Evolutionary conservation across 2,888 invertebrate genomes (phyloP).

Genomic region (Yponomeuta malinellus): DNA sequence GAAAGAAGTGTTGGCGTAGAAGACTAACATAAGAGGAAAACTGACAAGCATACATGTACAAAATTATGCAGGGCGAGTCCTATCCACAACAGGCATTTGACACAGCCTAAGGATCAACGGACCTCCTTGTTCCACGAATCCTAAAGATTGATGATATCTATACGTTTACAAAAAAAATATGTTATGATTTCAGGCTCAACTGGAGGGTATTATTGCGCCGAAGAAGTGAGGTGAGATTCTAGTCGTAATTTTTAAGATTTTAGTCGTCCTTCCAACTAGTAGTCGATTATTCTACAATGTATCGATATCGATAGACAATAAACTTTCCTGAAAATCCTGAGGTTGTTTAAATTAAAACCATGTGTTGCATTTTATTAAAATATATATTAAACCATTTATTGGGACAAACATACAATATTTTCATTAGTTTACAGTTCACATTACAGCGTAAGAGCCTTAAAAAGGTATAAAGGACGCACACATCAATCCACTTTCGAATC

Average conservation of each 20-base stretch:
- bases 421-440: slow-evolving; percentile 73
- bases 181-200: slow-evolving; percentile 81
- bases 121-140: no score
- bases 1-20: no score
- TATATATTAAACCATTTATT: slow-evolving; percentile 76
- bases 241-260: slow-evolving; percentile 21
- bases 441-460: slow-evolving; percentile 57
- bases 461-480: slow-evolving; percentile 70
- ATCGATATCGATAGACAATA: slow-evolving; percentile 1
- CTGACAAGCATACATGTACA: no score
- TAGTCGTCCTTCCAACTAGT: not conserved
- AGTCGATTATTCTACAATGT: not conserved
- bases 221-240: slow-evolving; percentile 85
- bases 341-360: slow-evolving; percentile 32
- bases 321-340: not conserved
- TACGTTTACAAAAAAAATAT: not conserved
- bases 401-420: slow-evolving; percentile 74
- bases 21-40: no score
- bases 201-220: slow-evolving; percentile 95
- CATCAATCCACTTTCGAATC: slow-evolving; percentile 11
- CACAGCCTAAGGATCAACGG: no score
- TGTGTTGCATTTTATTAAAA: slow-evolving; percentile 62
- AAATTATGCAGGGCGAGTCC: no score
- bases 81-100: no score
- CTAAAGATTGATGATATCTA: no score